Evolutionary conservation across 2,888 invertebrate species (phyloP).

Genomic region (Amblyteles armatorius): DNA sequence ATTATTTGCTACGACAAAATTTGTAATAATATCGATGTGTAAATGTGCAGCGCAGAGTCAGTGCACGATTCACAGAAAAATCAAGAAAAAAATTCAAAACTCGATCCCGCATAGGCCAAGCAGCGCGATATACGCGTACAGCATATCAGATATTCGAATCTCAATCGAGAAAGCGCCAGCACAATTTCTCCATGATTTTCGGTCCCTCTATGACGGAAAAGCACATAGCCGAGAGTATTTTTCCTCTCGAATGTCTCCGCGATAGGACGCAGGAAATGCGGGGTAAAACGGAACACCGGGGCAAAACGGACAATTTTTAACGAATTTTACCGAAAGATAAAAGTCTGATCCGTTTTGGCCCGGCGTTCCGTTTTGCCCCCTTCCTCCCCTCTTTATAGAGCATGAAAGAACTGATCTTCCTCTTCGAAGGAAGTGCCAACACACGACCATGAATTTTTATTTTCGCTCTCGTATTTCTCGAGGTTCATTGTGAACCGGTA

Average conservation of each 20-base stretch:
- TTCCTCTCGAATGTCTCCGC: constrained; percentile 32
- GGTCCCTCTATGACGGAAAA: background rate
- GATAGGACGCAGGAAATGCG: background rate
- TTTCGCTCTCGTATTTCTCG: constrained; percentile 50
- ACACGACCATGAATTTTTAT: constrained; percentile 54
- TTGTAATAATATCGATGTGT: background rate
- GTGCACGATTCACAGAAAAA: background rate
- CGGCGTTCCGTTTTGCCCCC: too few relatives aligned
- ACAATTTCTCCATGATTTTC: constrained; percentile 20
- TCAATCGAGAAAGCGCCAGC: constrained; percentile 68
- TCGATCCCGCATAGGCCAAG: background rate
- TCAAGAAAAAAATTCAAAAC: constrained; percentile 5
- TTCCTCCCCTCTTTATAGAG: background rate
- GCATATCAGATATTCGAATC: constrained; percentile 72
- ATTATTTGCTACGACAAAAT: background rate
- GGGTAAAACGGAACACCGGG: background rate
- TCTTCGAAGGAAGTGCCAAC: background rate
- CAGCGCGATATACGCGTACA: constrained; percentile 7
- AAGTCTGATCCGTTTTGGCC: background rate
- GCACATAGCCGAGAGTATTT: constrained; percentile 38
- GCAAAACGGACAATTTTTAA: background rate
- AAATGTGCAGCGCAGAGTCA: background rate
- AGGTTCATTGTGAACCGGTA: constrained; percentile 45
- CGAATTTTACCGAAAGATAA: background rate
- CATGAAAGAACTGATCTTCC: background rate